Conservation (phyloP, 2,797 vertebrate genomes). For the Echiichthys vipera region DNA sequence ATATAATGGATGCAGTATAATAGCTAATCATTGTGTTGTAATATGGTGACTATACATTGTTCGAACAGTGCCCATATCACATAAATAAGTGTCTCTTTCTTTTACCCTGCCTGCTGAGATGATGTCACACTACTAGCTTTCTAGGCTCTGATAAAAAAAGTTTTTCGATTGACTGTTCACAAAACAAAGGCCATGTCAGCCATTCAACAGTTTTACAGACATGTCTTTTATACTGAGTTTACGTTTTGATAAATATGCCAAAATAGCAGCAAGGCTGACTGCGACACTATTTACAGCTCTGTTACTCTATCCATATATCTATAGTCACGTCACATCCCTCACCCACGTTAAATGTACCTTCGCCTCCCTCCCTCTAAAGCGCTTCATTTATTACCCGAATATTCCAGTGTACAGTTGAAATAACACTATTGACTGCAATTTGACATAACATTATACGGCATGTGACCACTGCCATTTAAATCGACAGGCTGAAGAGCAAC, state of each 20-base stretch:
- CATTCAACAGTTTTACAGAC: neutral
- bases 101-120: neutral
- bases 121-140: neutral
- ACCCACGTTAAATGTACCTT: neutral
- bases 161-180: neutral
- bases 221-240: slow-evolving; percentile 6
- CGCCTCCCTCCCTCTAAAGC: slow-evolving; percentile 3
- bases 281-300: neutral
- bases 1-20: neutral
- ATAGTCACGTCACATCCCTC: neutral
- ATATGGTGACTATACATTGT: neutral
- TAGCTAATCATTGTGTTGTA: slow-evolving; percentile 6
- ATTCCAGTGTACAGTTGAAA: slow-evolving; percentile 7
- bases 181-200: neutral
- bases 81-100: neutral
- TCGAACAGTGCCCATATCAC: too few species aligned
- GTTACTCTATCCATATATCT: neutral
- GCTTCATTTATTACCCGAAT: slow-evolving; percentile 5
- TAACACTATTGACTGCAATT: too few species aligned
- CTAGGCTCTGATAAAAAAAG: neutral
- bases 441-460: neutral
- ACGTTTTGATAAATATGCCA: too few species aligned
- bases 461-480: slow-evolving; percentile 2
- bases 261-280: neutral
- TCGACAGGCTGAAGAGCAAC: slow-evolving; percentile 4